These are phyloP conservation scores for Cavia porcellus DNA, from an alignment of 2,113 vertebrate species.

Conservation along the genomic window DNA sequence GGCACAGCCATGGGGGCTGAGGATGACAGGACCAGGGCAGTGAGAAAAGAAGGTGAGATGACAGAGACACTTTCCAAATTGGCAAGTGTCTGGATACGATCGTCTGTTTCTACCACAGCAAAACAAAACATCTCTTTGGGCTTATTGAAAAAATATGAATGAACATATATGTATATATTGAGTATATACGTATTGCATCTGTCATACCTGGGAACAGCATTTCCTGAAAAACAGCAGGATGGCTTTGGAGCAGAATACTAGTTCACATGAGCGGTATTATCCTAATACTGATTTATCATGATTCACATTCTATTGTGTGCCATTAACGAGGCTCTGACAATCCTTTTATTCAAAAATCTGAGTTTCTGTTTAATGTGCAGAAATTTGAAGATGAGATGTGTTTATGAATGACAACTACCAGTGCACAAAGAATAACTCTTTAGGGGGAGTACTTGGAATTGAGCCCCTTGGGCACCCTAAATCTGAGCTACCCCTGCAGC, in stretches of 20 bases:
- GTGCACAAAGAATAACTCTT: neutral
- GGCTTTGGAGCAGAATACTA: neutral
- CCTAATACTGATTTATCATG: neutral
- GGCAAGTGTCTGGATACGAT: neutral
- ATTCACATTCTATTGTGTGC: neutral
- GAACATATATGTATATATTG: neutral
- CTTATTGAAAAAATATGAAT: neutral
- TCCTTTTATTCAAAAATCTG: neutral
- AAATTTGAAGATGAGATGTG: neutral
- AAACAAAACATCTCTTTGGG: neutral
- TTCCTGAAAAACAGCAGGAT: neutral
- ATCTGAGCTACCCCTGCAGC: neutral
- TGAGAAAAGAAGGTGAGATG: neutral
- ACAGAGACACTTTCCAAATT: neutral
- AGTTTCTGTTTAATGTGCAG: neutral
- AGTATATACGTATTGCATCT: no score
- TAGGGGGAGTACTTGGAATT: no score
- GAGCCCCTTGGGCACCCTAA: neutral
- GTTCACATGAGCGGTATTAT: neutral
- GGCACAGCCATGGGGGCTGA: neutral
- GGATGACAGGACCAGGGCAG: neutral
- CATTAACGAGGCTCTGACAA: neutral
- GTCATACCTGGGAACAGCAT: neutral
- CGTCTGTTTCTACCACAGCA: neutral
- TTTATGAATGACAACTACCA: neutral